A percentile compares a stretch with the other conserved stretches of the same genome.
These are phyloP conservation scores for Drosophila athabasca DNA, from an alignment of 1,140 invertebrate species.

Conservation along the genomic window DNA sequence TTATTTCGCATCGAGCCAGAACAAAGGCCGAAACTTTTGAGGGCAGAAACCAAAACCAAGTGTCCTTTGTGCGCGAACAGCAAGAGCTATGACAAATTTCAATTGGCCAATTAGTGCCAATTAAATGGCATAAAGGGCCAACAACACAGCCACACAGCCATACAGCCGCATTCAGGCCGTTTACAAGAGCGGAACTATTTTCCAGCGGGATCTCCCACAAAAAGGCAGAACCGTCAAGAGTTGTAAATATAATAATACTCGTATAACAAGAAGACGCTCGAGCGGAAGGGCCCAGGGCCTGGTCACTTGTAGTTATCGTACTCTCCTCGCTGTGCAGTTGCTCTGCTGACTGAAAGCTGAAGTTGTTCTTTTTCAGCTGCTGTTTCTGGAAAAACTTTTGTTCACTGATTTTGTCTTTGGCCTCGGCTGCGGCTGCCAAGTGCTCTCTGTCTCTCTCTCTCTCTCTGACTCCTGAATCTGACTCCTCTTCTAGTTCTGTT, in stretches of 20 bases:
- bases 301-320: slow-evolving; percentile 12
- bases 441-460: slow-evolving; percentile 1
- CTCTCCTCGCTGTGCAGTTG: too few species aligned
- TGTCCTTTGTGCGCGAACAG: neutral
- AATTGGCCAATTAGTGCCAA: slow-evolving; percentile 72
- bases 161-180: neutral
- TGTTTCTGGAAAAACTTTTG: slow-evolving; percentile 29
- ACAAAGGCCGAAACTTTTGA: slow-evolving; percentile 12
- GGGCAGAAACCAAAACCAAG: slow-evolving; percentile 10
- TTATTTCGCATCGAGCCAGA: slow-evolving; percentile 8
- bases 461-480: slow-evolving; percentile 11
- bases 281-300: slow-evolving; percentile 17
- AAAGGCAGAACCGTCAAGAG: slow-evolving; percentile 24
- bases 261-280: slow-evolving; percentile 27
- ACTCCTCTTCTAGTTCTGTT: neutral
- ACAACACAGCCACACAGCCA: slow-evolving; percentile 8
- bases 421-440: slow-evolving; percentile 16
- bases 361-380: slow-evolving; percentile 17
- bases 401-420: slow-evolving; percentile 34
- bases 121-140: slow-evolving; percentile 45
- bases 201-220: slow-evolving; percentile 21
- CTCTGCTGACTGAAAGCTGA: neutral
- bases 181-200: slow-evolving; percentile 40
- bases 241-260: slow-evolving; percentile 41
- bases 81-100: slow-evolving; percentile 40